Percentiles rank a stretch among this genome's conserved stretches.
These are phyloP conservation scores for Tetramorium simillimum DNA, from an alignment of 1,140 invertebrate genomes.

Conservation along the genomic window DNA sequence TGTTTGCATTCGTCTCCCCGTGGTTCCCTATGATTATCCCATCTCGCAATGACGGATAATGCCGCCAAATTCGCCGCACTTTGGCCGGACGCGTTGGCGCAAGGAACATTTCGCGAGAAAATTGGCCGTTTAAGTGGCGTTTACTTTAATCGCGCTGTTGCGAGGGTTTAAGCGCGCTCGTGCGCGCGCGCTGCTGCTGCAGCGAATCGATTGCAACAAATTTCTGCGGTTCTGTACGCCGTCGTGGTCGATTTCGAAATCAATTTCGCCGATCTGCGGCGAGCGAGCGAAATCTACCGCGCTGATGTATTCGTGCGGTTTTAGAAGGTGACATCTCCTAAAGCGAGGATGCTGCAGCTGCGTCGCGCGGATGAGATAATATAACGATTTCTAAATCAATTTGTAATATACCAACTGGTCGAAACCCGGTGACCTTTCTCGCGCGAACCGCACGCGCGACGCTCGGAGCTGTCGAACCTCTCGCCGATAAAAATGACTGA, in stretches of 20 bases:
- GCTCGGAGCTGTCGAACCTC: not conserved
- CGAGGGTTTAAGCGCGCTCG: conserved; percentile 7
- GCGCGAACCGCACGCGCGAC: not conserved
- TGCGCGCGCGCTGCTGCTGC: not conserved
- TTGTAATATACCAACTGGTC: not conserved
- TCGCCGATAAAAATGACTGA: not conserved
- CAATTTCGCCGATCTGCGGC: conserved; percentile 52
- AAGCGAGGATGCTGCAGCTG: conserved; percentile 6
- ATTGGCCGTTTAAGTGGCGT: conserved; percentile 27
- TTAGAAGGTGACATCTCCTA: conserved; percentile 44
- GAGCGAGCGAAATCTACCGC: conserved; percentile 24
- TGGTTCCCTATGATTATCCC: not conserved
- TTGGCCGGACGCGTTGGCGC: not conserved
- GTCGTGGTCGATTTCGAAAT: conserved; percentile 64
- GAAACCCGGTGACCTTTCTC: conserved; percentile 4
- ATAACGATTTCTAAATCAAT: conserved; percentile 19
- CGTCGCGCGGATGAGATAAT: not conserved
- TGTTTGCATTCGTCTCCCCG: not conserved
- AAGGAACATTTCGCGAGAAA: conserved; percentile 32
- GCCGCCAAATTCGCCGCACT: conserved; percentile 12
- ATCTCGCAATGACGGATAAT: not conserved
- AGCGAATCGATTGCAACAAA: conserved; percentile 56
- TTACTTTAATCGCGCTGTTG: conserved; percentile 46
- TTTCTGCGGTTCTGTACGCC: conserved; percentile 58
- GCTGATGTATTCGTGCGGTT: conserved; percentile 42